Evolutionary conservation across 2,888 invertebrate species (phyloP), one percentile per base, ranked within the genome.

Genomic region (Loripinus fragilis): DNA sequence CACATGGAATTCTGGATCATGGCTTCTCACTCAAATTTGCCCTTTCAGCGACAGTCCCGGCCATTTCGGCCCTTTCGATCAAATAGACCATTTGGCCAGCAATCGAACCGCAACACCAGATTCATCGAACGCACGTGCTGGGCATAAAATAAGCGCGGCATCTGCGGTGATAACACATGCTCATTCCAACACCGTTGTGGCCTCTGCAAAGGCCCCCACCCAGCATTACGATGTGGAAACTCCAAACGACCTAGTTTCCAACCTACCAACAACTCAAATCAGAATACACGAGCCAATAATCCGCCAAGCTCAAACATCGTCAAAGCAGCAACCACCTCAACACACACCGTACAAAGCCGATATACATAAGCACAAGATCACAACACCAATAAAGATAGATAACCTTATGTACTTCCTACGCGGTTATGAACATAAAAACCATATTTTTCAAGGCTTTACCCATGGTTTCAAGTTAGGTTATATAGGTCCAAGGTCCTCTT

Each of bases 81-180:
- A 42, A 41, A 64, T 20, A 25, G 30, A 42, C 0, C 23, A 42
- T 10, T 12, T 30, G 41, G 60, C 3, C 23, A 35, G 12, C 68
- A 64, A 41, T 69, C 77, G 0, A 50, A 17, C 10, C 20, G 30
- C 5, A 28, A 35, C 25, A 33, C 35, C 28, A 28, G 42, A 35
- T 77, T 69, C 41, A 55, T 69, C 7, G 35, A 38, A 15, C 69
- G 69, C 35, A 73, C 77, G 0, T 77, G 77, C 35, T 77, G 72
- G 77, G 33, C 25, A 10, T 77, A 45, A 38, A 77, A 77, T 41
- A 72, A 41, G 48, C 38, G 60, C n/a, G 55, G 55, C 7, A 17
- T 25, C 55, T 55, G 55, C 17, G 55, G 55, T 8, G 55, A 55
- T 7, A 55, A 17, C 5, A 7, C 55, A 38, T 38, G 38, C 38